phyloP scores from a whole-genome alignment of 1,140 invertebrate species.

The Copidosoma floridanum region DNA sequence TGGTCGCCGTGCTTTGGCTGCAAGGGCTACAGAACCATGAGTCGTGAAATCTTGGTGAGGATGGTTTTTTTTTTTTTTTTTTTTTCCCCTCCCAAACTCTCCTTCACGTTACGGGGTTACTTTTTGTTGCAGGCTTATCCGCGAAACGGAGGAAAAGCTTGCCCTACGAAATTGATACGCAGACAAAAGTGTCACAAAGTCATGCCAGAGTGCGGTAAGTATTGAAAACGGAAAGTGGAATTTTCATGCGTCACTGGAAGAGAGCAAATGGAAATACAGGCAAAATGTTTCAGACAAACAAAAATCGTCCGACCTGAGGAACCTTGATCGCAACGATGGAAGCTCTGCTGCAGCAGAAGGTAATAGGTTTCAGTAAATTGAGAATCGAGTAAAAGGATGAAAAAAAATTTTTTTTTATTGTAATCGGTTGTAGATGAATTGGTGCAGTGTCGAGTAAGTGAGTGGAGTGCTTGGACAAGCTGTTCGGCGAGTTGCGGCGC shows the following conservation, averaged over 20 bases:
- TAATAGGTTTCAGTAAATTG: not conserved
- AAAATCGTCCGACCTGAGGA: not conserved
- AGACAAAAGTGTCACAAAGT: conserved; percentile 56
- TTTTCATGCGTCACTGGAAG: conserved; percentile 23
- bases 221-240: conserved; percentile 26
- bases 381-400: not conserved
- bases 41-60: conserved; percentile 52
- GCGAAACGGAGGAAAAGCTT: conserved; percentile 67
- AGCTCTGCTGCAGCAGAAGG: not conserved
- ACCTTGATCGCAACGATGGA: not conserved
- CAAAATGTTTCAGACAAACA: conserved; percentile 9
- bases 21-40: conserved; percentile 56
- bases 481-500: conserved; percentile 64
- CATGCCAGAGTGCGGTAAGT: conserved; percentile 46
- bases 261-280: conserved; percentile 30
- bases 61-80: not conserved
- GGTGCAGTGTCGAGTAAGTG: conserved; percentile 61
- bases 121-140: conserved; percentile 54
- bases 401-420: conserved; percentile 1
- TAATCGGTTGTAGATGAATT: conserved; percentile 30
- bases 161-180: conserved; percentile 62
- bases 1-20: conserved; percentile 67
- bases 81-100: not conserved
- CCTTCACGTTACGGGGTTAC: not conserved
- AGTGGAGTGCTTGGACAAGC: conserved; percentile 66